A percentile compares a stretch with the other conserved stretches of the same genome.
These are phyloP conservation scores for Apotomis betuletana DNA, from an alignment of 2,888 invertebrate species.

Conservation along the genomic window DNA sequence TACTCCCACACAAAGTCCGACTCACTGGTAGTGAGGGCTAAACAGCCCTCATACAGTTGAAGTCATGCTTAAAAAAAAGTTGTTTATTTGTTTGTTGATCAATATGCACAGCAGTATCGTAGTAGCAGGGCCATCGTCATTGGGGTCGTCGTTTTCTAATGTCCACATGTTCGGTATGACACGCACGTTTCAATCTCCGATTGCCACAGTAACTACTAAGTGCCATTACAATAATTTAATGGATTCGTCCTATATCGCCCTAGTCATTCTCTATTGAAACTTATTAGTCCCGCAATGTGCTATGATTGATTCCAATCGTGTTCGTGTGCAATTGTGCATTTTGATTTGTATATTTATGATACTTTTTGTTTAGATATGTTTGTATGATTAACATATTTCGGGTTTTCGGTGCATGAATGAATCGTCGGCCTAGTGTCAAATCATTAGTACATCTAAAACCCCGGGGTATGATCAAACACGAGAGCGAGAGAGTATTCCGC, in stretches of 20 bases:
- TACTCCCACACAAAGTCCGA: no score
- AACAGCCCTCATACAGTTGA: no score
- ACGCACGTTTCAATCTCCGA: conserved; percentile 49
- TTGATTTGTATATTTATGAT: conserved; percentile 9
- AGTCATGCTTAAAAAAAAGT: no score
- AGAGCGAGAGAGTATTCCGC: no score
- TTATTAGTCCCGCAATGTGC: conserved; percentile 21
- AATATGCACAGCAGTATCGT: conserved; percentile 42
- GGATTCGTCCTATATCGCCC: conserved; percentile 59
- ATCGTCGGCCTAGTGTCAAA: no score
- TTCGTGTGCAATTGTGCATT: conserved; percentile 2
- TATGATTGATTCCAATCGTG: conserved; percentile 30
- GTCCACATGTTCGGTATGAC: conserved; percentile 44
- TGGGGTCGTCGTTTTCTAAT: conserved; percentile 57
- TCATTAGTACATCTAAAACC: no score
- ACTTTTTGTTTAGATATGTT: no score
- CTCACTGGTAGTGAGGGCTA: no score
- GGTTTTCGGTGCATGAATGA: no score
- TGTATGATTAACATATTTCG: no score
- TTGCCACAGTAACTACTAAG: conserved; percentile 52
- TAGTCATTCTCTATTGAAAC: conserved; percentile 55
- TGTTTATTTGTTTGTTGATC: conserved; percentile 10
- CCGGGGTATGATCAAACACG: no score
- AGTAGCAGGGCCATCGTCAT: conserved; percentile 52
- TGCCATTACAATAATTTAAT: conserved; percentile 61